Conservation (phyloP, 2,113 vertebrate genomes). For the Lophura nycthemera region DNA sequence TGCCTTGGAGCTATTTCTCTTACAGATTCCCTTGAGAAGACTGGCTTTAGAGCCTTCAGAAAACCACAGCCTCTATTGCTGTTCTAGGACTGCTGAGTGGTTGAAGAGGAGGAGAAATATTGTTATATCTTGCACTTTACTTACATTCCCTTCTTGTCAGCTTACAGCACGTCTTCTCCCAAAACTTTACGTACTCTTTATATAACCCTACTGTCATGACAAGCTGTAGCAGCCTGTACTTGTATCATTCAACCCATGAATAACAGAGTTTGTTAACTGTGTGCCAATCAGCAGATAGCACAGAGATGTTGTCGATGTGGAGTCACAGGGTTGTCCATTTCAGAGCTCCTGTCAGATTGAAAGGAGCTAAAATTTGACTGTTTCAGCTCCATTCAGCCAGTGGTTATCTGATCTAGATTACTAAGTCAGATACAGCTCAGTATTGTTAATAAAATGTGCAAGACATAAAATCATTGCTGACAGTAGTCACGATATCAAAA, state of each 20-base stretch:
- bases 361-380: not conserved
- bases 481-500: accelerated
- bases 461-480: not conserved
- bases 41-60: not conserved
- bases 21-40: not conserved
- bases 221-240: not conserved
- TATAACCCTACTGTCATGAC: not conserved
- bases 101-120: not conserved
- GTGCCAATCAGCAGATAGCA: not conserved
- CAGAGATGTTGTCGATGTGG: not conserved
- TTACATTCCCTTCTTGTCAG: not conserved
- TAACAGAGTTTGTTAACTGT: accelerated
- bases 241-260: not conserved
- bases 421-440: not conserved
- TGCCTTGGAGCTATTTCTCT: not conserved
- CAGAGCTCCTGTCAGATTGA: not conserved
- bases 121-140: not conserved
- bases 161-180: not conserved
- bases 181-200: not conserved
- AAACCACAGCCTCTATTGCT: not conserved
- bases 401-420: not conserved
- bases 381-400: not conserved
- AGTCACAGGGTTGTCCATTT: accelerated
- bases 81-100: not conserved
- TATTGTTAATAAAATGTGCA: accelerated